Percentiles rank a stretch among this genome's conserved stretches.
Conservation (phyloP, 2,888 invertebrate genomes). For the Cosmorhoe ocellata region DNA sequence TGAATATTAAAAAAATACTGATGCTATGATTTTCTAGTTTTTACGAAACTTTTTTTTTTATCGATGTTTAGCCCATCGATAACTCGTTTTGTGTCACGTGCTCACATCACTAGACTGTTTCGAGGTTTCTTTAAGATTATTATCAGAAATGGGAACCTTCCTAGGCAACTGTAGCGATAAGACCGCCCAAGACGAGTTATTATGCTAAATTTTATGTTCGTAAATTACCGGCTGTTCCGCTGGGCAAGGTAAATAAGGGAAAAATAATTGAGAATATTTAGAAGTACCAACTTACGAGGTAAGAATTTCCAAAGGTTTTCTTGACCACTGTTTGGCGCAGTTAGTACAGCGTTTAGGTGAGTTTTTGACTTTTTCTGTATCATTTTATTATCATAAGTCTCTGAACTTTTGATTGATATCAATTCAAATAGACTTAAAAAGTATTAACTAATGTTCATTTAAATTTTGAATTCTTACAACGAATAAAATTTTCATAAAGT, state of each 20-base stretch:
- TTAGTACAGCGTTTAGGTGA: too few relatives aligned
- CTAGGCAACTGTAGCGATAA: constrained; percentile 36
- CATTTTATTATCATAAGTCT: too few relatives aligned
- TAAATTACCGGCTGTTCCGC: constrained; percentile 30
- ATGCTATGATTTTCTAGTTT: too few relatives aligned
- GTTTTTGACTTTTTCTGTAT: too few relatives aligned
- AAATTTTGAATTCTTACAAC: too few relatives aligned
- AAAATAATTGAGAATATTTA: constrained; percentile 12
- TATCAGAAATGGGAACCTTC: constrained; percentile 35
- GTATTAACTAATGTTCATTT: too few relatives aligned
- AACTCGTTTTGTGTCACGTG: constrained; percentile 8
- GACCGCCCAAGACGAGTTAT: constrained; percentile 36
- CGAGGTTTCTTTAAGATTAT: constrained; percentile 33
- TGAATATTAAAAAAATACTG: too few relatives aligned
- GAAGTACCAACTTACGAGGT: background rate
- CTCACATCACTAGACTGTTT: constrained; percentile 31
- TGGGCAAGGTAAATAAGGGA: constrained; percentile 31
- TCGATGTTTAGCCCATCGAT: background rate
- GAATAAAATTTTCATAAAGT: constrained; percentile 4
- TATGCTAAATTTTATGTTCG: constrained; percentile 38
- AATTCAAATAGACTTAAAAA: too few relatives aligned
- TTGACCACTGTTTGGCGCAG: too few relatives aligned
- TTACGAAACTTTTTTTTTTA: too few relatives aligned
- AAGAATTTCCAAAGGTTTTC: too few relatives aligned
- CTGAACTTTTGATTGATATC: too few relatives aligned